Conservation (phyloP, 2,888 invertebrate genomes). For the Mimumesa dahlbomi region DNA sequence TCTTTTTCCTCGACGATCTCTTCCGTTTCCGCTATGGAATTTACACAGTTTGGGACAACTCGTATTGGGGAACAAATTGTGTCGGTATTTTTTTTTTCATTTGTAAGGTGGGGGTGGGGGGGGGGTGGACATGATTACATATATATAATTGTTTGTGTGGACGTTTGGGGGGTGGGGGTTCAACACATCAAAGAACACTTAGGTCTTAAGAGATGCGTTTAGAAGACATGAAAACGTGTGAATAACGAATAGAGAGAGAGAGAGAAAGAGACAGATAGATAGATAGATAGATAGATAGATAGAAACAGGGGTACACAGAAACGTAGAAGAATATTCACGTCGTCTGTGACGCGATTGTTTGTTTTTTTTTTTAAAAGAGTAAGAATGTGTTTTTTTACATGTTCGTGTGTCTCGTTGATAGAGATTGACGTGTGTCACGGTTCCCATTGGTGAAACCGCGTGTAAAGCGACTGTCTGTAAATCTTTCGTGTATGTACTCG, state of each 20-base stretch:
- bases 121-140: neutral
- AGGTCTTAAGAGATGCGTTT: conserved; percentile 14
- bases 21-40: conserved; percentile 76
- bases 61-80: neutral
- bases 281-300: too few species aligned
- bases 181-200: neutral
- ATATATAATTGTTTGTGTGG: too few species aligned
- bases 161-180: neutral
- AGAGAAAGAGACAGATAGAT: conserved; percentile 10
- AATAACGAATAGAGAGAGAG: conserved; percentile 11
- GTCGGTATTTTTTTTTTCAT: too few species aligned
- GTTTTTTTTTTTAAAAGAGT: too few species aligned
- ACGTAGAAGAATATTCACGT: conserved; percentile 14
- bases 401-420: too few species aligned
- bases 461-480: conserved; percentile 21
- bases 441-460: conserved; percentile 13
- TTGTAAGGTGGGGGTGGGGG: too few species aligned
- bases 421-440: too few species aligned
- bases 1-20: conserved; percentile 71
- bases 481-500: conserved; percentile 23
- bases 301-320: neutral
- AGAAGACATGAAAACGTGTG: neutral
- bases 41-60: conserved; percentile 41
- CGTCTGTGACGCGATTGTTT: too few species aligned
- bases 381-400: too few species aligned